Evolutionary conservation across 2,113 vertebrate genomes (phyloP), one percentile per base, ranked within the genome.

Genomic region (Heterotilapia buettikoferi): DNA sequence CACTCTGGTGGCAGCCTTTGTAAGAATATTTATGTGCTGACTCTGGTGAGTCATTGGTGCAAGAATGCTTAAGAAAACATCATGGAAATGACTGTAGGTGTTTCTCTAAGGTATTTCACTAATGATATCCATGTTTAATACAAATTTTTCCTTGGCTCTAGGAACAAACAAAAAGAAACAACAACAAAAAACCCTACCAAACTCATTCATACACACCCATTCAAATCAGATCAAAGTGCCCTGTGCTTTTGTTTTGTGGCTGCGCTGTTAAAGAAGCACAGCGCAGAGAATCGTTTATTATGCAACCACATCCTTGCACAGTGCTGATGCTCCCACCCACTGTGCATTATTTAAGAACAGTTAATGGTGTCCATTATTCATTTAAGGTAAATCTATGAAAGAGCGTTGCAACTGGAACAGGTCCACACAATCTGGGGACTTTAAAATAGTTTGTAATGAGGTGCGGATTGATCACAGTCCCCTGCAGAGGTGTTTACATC

Each of bases 351-450:
- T 86, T 31, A 56, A 24, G 76, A 40, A 43, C 79, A 38, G 80
- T 61, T 95, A 95, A 95, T 89, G 88, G 92, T 3, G 9, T 36
- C 85, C 90, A 95, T 95, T 95, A 93, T 92, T 95, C 93, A 89
- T 92, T 92, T 93, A 90, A 50, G 86, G 73, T 33, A 68, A 87
- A 90, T 93, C 85, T 80, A 29, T 86, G 53, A 45, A 59, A 84
- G 24, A 57, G 18, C 9, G 31, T 71, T 84, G n/a, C 68, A 82
- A 78, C 52, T 31, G 63, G 43, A 59, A 71, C 53, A 21, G 14
- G 31, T 83, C 53, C 83, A 82, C 43, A 73, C 26, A 36, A 84
- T 85, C 61, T 31, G 45, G 47, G 76, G 73, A 91, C 85, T 86
- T 91, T 87, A 76, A 82, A 93, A 86, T 33, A 61, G 66, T 85